Percentiles rank a stretch among this genome's conserved stretches.
phyloP scores from a whole-genome alignment of 2,113 vertebrate genomes.

The Petrocephalus zakoni region DNA sequence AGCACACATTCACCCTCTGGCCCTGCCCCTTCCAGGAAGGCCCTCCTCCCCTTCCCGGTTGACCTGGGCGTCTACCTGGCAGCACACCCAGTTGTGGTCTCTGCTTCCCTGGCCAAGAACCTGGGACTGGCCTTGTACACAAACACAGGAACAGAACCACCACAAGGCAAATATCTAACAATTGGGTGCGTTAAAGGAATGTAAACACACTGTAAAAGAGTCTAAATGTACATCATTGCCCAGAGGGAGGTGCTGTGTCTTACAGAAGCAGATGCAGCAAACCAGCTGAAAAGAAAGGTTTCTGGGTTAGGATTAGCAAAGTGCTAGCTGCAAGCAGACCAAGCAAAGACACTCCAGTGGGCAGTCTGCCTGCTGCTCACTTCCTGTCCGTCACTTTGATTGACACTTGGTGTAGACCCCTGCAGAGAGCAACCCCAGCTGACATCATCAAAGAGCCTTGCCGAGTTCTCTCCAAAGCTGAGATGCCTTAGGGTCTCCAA shows the following conservation, averaged over 20 bases:
- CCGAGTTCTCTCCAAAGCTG: neutral
- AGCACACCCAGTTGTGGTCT: neutral
- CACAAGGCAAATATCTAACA: neutral
- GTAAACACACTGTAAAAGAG: neutral
- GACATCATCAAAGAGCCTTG: neutral
- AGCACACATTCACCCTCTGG: constrained; percentile 85
- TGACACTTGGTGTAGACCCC: neutral
- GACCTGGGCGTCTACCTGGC: neutral
- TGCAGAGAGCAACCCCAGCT: neutral
- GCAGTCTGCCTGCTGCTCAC: neutral
- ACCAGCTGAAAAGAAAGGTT: neutral
- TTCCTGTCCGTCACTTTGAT: neutral
- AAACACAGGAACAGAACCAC: neutral
- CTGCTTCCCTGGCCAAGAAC: neutral
- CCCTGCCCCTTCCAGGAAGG: constrained; percentile 57
- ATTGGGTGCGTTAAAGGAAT: neutral
- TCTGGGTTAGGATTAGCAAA: neutral
- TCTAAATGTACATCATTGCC: neutral
- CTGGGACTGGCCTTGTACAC: neutral
- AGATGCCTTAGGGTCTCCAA: neutral
- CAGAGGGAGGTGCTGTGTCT: neutral
- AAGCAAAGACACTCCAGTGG: neutral
- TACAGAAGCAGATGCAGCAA: neutral
- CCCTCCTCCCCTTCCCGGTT: constrained; percentile 14
- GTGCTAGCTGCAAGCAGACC: neutral